A percentile compares a stretch with the other conserved stretches of the same genome.
phyloP scores from a whole-genome alignment of 2,113 vertebrate species.

The Pollachius pollachius region DNA sequence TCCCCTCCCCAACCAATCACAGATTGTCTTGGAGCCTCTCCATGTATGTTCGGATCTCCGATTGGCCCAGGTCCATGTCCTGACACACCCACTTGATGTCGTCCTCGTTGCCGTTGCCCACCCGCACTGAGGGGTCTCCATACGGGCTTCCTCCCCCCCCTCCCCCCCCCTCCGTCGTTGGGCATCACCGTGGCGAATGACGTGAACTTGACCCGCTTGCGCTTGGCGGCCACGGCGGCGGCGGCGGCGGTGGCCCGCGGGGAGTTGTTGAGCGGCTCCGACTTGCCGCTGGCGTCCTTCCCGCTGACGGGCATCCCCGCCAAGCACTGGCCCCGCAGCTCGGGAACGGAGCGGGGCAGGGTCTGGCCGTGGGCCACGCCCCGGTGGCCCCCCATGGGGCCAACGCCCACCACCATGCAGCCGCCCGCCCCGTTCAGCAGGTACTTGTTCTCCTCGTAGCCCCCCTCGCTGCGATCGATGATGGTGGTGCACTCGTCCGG shows the following conservation, averaged over 20 bases:
- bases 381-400: conserved; percentile 42
- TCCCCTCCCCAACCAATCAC: conserved; percentile 73
- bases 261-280: conserved; percentile 80
- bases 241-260: conserved; percentile 63
- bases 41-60: conserved; percentile 95
- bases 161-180: conserved; percentile 72
- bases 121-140: conserved; percentile 84
- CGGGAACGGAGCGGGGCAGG: conserved; percentile 81
- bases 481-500: conserved; percentile 86
- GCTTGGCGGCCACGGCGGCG: conserved; percentile 73
- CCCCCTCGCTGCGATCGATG: conserved; percentile 84
- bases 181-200: conserved; percentile 93
- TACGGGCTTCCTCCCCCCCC: conserved; percentile 78
- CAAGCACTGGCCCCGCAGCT: conserved; percentile 76
- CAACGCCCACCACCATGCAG: conserved; percentile 79
- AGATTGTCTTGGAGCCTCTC: conserved; percentile 97
- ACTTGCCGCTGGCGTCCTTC: conserved; percentile 75
- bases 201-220: conserved; percentile 96
- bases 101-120: conserved; percentile 88
- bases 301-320: conserved; percentile 64
- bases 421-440: conserved; percentile 82
- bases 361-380: conserved; percentile 70
- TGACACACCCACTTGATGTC: conserved; percentile 98
- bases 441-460: conserved; percentile 90
- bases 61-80: conserved; percentile 90